Percentiles rank a stretch among this genome's conserved stretches.
Conservation (phyloP, 2,888 invertebrate genomes). For the Pristionchus arcanus region DNA sequence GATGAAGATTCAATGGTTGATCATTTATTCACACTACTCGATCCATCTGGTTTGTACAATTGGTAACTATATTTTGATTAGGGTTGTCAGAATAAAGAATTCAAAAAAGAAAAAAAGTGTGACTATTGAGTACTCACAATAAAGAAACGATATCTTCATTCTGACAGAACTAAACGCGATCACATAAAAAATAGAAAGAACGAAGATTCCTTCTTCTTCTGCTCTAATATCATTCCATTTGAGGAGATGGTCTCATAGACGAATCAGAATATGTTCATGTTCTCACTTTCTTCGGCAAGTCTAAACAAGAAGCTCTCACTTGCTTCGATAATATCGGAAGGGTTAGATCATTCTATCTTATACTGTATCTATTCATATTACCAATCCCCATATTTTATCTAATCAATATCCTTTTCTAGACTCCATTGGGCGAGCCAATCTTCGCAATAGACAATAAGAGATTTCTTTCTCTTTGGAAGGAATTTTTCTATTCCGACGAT, state of each 20-base stretch:
- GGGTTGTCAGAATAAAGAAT: too few relatives aligned
- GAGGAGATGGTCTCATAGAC: slow-evolving; percentile 51
- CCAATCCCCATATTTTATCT: not conserved
- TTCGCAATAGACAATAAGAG: slow-evolving; percentile 45
- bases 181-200: too few relatives aligned
- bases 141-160: too few relatives aligned
- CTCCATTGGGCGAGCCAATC: slow-evolving; percentile 32
- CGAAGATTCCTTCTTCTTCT: too few relatives aligned
- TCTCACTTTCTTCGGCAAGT: slow-evolving; percentile 45
- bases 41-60: slow-evolving; percentile 40
- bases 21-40: slow-evolving; percentile 48
- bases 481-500: slow-evolving; percentile 53
- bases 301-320: slow-evolving; percentile 18
- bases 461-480: slow-evolving; percentile 49
- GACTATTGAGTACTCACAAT: too few relatives aligned
- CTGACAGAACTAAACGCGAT: not conserved
- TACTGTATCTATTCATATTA: not conserved
- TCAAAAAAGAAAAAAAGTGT: too few relatives aligned
- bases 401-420: not conserved
- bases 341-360: slow-evolving; percentile 26
- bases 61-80: not conserved
- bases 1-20: not conserved
- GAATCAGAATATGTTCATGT: slow-evolving; percentile 55
- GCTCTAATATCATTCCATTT: not conserved
- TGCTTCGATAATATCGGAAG: slow-evolving; percentile 53